Evolutionary conservation across 2,888 invertebrate genomes (phyloP), one percentile per base, ranked within the genome.

Genomic region (Meiosimyza platycephala): DNA sequence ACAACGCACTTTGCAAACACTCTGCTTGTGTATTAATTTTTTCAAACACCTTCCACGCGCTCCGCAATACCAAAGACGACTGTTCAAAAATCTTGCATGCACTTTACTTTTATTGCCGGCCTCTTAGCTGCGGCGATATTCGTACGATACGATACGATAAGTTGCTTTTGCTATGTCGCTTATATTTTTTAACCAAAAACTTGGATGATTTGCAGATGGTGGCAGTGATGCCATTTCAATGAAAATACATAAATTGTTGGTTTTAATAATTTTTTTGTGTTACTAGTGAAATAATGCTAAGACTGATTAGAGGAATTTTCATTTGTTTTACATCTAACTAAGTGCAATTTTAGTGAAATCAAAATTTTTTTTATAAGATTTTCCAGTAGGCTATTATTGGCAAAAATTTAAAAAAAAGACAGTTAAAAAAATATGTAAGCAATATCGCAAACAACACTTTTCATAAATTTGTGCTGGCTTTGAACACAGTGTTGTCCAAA

Each of bases 91-190:
- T 22, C 22, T 50, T 33, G 68, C 22, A 12, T 59, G 68, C 60
- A 16, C 54, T 59, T 69, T 51, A 50, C 68, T 69, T 69, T 69
- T 69, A 69, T 69, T 69, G 50, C 33, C 68, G 28, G 60, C 33
- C 40, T 48, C 67, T 48, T 47, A 55, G 5, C 28, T 28, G 28
- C 55, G 18, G 13, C 60, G 9, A 40, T 7, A 40, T 7, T 7
- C 6, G 7, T 40, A 7, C 40, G 40, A 40, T 40, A 7, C 4
- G 40, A 40, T 40, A 40, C 40, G 40, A 40, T 40, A 40, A 2
- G 40, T 9, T 40, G 40, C 40, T 9, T 40, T 9, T 40, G 33
- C 52, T 48, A 2, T 6, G 47, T 12, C 65, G 15, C 33, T 33
- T 13, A 52, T 48, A 48, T 50, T 48, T n/a, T 50, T 63, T 63